Evolutionary conservation across 1,140 invertebrate species (phyloP).

Genomic region (Armadillidium nasatum): DNA sequence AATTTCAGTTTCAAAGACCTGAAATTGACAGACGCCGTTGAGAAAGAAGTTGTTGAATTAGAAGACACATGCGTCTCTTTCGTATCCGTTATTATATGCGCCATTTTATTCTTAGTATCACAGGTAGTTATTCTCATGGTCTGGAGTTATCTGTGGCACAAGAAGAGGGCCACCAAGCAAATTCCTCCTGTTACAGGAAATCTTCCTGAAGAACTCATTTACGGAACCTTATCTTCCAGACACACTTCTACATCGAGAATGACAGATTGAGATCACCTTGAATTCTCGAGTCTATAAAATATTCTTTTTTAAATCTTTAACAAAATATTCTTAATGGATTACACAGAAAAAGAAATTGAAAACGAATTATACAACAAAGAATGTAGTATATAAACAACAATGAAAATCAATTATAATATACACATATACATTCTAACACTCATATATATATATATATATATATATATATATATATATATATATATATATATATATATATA

Average conservation of each 20-base stretch:
- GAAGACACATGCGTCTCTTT: constrained; percentile 34
- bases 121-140: constrained; percentile 50
- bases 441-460: too few species aligned
- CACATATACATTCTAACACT: too few species aligned
- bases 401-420: too few species aligned
- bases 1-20: constrained; percentile 51
- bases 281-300: too few species aligned
- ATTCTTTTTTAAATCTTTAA: too few species aligned
- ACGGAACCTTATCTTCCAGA: background rate
- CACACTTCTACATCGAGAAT: background rate
- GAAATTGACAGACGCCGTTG: constrained; percentile 31
- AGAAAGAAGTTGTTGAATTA: constrained; percentile 32
- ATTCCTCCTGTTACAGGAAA: constrained; percentile 26
- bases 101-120: constrained; percentile 49
- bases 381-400: too few species aligned
- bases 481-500: too few species aligned
- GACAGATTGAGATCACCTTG: background rate
- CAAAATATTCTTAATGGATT: too few species aligned
- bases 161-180: constrained; percentile 54
- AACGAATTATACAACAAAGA: too few species aligned
- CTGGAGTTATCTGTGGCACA: constrained; percentile 51
- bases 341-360: too few species aligned
- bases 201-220: background rate
- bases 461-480: too few species aligned
- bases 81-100: constrained; percentile 48